Percentiles rank a stretch among this genome's conserved stretches.
These are phyloP conservation scores for Cephalotes varians DNA, from an alignment of 2,888 invertebrate genomes.

Conservation along the genomic window DNA sequence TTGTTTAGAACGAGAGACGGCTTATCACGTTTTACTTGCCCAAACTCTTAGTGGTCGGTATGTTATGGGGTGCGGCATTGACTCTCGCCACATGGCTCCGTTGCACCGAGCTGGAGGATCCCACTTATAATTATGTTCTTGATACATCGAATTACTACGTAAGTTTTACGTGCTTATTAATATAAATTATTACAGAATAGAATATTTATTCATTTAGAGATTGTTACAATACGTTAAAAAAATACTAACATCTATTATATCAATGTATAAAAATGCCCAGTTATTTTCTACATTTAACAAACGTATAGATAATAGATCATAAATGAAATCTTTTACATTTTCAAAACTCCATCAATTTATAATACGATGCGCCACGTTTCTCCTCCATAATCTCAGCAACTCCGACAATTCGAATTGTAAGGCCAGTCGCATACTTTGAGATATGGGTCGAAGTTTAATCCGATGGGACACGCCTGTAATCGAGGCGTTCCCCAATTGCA, in stretches of 20 bases:
- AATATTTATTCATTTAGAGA: neutral
- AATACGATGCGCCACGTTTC: neutral
- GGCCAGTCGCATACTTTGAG: slow-evolving; percentile 28
- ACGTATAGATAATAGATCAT: neutral
- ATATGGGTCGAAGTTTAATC: slow-evolving; percentile 21
- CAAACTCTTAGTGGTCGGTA: slow-evolving; percentile 94
- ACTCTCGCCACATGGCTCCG: slow-evolving; percentile 96
- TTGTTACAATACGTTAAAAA: neutral
- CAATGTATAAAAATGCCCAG: neutral
- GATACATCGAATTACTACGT: slow-evolving; percentile 94
- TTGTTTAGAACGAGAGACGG: slow-evolving; percentile 93
- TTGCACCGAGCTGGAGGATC: slow-evolving; percentile 95
- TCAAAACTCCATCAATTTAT: neutral
- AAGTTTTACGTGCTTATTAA: slow-evolving; percentile 82
- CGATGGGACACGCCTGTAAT: neutral
- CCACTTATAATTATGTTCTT: slow-evolving; percentile 96
- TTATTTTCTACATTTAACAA: neutral
- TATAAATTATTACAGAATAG: neutral
- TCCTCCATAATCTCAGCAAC: slow-evolving; percentile 5
- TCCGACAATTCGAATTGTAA: slow-evolving; percentile 26
- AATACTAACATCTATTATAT: neutral
- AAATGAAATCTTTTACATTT: neutral
- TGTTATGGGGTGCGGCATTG: slow-evolving; percentile 95
- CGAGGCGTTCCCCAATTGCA: slow-evolving; percentile 16
- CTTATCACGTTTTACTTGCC: slow-evolving; percentile 96